A percentile compares a stretch with the other conserved stretches of the same genome.
Evolutionary conservation across 2,113 vertebrate genomes (phyloP).

Genomic region (Varanus komodoensis): DNA sequence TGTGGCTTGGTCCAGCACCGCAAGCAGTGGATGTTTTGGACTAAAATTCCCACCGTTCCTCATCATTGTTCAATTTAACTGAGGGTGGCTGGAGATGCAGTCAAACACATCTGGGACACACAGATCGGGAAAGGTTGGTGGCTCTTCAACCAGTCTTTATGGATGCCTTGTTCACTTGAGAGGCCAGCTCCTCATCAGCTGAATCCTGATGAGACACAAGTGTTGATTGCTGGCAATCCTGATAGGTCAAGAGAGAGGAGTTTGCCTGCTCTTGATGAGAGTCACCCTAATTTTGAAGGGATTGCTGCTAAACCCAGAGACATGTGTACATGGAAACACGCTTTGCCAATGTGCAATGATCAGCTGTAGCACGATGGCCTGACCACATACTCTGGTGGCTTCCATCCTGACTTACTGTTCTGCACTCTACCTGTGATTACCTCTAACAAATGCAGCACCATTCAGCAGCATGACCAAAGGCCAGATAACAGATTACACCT

Average conservation of each 20-base stretch:
- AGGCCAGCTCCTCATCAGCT: not conserved
- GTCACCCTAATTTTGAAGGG: not conserved
- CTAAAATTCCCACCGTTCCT: too few species aligned
- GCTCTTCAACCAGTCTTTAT: not conserved
- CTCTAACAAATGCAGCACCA: not conserved
- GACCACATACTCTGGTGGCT: not conserved
- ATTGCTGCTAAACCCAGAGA: not conserved
- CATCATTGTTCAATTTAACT: too few species aligned
- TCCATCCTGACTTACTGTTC: not conserved
- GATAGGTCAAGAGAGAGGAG: not conserved
- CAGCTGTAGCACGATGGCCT: not conserved
- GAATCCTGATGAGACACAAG: not conserved
- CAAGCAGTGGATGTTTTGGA: not conserved
- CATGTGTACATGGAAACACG: not conserved
- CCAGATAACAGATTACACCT: not conserved
- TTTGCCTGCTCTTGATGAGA: not conserved
- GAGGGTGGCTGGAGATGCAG: too few species aligned
- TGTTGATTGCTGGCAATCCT: not conserved
- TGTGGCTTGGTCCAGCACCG: not conserved
- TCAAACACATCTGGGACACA: too few species aligned
- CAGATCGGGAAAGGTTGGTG: too few species aligned
- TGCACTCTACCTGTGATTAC: not conserved
- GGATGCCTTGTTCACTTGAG: not conserved
- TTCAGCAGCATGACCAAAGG: not conserved
- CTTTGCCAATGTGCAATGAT: not conserved